These are phyloP conservation scores for Acanthoscelides obtectus DNA, from an alignment of 2,888 invertebrate species.

Conservation along the genomic window DNA sequence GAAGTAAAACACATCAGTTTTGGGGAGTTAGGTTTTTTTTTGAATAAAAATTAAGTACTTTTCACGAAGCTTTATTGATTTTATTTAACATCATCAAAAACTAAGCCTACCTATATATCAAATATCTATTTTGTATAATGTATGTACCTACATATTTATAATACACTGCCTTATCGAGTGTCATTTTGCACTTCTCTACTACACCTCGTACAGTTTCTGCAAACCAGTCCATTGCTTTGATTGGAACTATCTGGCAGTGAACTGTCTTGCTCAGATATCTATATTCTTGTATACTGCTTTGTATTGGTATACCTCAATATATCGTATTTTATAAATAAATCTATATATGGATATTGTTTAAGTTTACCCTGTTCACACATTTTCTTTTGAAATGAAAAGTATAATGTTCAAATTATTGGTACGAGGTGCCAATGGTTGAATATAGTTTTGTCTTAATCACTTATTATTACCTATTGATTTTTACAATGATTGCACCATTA, in stretches of 20 bases:
- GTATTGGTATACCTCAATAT: constrained; percentile 38
- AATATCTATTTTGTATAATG: constrained; percentile 48
- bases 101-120: constrained; percentile 50
- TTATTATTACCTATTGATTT: constrained; percentile 35
- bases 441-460: constrained; percentile 31
- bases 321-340: constrained; percentile 39
- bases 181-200: constrained; percentile 22
- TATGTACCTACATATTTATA: constrained; percentile 24
- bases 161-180: constrained; percentile 31
- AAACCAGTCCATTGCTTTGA: background rate
- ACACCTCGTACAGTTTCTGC: constrained; percentile 40
- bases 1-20: too few relatives aligned
- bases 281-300: constrained; percentile 16
- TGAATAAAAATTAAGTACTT: constrained; percentile 18
- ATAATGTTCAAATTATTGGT: constrained; percentile 23
- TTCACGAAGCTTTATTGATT: constrained; percentile 49
- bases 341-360: constrained; percentile 43
- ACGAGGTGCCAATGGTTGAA: constrained; percentile 41
- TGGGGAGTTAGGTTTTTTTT: too few relatives aligned
- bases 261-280: constrained; percentile 12
- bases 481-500: constrained; percentile 47
- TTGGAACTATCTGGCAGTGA: background rate
- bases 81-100: constrained; percentile 50
- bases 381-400: constrained; percentile 19
- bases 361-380: constrained; percentile 43